Base-by-base conservation (phyloP, 2,888 invertebrate species). In the Agrochola lota region DNA sequence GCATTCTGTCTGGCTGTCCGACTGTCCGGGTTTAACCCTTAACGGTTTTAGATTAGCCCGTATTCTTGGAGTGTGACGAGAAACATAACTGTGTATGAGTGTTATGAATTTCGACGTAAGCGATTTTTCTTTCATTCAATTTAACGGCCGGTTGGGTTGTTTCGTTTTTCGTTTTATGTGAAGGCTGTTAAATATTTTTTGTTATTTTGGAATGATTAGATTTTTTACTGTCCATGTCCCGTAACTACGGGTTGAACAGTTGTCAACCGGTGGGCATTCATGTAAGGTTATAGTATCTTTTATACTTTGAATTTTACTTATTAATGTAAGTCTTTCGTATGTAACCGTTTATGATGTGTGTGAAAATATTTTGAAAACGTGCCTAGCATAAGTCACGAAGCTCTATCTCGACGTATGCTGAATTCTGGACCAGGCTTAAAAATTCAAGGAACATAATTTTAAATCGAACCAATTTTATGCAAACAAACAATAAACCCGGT, bases 31-130 rank as follows among this genome's bases (percentile, higher is more conserved):
- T 77, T 78, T 78, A 82, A 82, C 83, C 81, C 86, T 86, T 90
- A 89, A 90, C 89, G 89, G 89, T 91, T 93, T 91, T 89, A 89
- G 88, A 90, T 91, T 91, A 89, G 86, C 88, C 88, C 89, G 91
- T 92, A 91, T 92, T 90, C 79, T 80, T 81, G 81, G 85, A 83
- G 88, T 89, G 86, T 89, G 87, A 90, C 90, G 85, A 83, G 88
- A 87, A 88, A 91, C 86, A 89, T 90, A 89, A 89, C 86, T 84
- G 83, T 77, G 85, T 67, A 64, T 52, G 78, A 76, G 74, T 73
- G 83, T 84, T 90, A 89, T 88, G 84, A 88, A 89, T 89, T 87
- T 83, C 78, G 74, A 74, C 71, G 76, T 71, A 79, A 70, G 77
- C 86, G 77, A 80, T 88, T 80, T 81, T 78, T 88, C 80, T 87